Evolutionary conservation across 64 coral and sea anemone genomes (phyloP).

Genomic region (Stylophora pistillata): DNA sequence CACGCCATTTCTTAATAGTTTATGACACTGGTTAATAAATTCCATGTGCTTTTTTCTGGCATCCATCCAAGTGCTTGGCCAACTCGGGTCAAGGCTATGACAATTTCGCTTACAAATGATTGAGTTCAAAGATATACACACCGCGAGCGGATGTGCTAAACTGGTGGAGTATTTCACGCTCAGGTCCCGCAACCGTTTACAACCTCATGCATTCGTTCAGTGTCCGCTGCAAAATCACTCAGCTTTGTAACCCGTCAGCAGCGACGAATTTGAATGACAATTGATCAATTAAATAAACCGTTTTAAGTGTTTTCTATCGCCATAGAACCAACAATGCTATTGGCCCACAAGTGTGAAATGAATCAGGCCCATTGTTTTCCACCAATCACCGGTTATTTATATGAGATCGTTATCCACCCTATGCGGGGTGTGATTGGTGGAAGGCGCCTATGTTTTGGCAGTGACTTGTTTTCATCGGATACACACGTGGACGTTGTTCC

Average conservation of each 20-base stretch:
- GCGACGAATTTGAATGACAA: slow-evolving; percentile 91
- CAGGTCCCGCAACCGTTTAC: not conserved
- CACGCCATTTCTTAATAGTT: slow-evolving; percentile 13
- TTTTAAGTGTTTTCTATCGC: slow-evolving; percentile 94
- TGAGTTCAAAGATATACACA: not conserved
- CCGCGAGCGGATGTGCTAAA: not conserved
- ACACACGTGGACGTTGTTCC: slow-evolving; percentile 77
- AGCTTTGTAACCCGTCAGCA: slow-evolving; percentile 37
- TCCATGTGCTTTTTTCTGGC: slow-evolving; percentile 72
- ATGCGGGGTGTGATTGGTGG: slow-evolving; percentile 74
- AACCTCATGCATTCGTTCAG: slow-evolving; percentile 31
- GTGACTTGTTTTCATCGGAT: slow-evolving; percentile 76
- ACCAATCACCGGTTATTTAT: slow-evolving; percentile 96
- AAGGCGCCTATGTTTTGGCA: slow-evolving; percentile 61
- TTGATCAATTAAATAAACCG: slow-evolving; percentile 99
- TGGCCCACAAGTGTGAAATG: slow-evolving; percentile 87
- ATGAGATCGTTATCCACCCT: slow-evolving; percentile 68
- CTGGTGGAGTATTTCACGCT: not conserved
- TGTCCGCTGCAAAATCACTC: slow-evolving; percentile 1
- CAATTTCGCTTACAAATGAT: not conserved
- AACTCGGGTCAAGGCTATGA: slow-evolving; percentile 25
- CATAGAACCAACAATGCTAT: slow-evolving; percentile 90
- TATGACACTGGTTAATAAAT: slow-evolving; percentile 46
- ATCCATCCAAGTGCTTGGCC: slow-evolving; percentile 43
- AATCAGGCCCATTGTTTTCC: slow-evolving; percentile 75